These are phyloP conservation scores for Pogona vitticeps DNA, from an alignment of 2,113 vertebrate species.

Conservation along the genomic window DNA sequence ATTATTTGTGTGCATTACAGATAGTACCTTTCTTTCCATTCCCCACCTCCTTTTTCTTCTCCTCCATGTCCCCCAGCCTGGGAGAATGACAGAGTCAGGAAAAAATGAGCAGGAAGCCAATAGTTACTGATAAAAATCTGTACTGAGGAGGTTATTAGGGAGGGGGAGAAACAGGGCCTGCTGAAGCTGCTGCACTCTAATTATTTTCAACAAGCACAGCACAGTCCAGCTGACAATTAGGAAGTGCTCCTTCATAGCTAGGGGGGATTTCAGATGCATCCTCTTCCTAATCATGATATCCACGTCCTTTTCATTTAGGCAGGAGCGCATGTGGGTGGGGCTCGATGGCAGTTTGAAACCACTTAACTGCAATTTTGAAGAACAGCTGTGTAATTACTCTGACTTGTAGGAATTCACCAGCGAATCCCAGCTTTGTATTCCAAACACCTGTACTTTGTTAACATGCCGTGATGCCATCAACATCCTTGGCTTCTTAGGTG, in stretches of 20 bases:
- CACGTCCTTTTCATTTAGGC: slow-evolving; percentile 68
- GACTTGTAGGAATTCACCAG: slow-evolving; percentile 47
- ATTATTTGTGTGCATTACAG: slow-evolving; percentile 70
- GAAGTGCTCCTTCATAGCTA: slow-evolving; percentile 74
- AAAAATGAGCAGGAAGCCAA: slow-evolving; percentile 75
- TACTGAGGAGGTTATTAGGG: slow-evolving; percentile 52
- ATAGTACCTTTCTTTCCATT: slow-evolving; percentile 64
- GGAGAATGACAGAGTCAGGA: slow-evolving; percentile 72
- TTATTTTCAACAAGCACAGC: slow-evolving; percentile 83
- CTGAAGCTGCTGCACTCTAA: slow-evolving; percentile 74
- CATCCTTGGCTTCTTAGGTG: background rate
- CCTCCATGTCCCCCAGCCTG: slow-evolving; percentile 56
- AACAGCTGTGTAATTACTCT: slow-evolving; percentile 62
- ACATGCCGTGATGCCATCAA: background rate
- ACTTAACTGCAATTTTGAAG: slow-evolving; percentile 55
- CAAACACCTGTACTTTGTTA: slow-evolving; percentile 48
- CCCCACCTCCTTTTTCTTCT: background rate
- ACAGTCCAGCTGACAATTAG: slow-evolving; percentile 83
- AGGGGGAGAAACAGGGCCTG: slow-evolving; percentile 49
- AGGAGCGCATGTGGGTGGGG: slow-evolving; percentile 67
- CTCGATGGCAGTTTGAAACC: slow-evolving; percentile 61
- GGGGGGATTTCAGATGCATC: slow-evolving; percentile 68
- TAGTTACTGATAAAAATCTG: slow-evolving; percentile 75
- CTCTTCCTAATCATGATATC: slow-evolving; percentile 70
- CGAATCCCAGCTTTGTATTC: slow-evolving; percentile 16